A percentile compares a stretch with the other conserved stretches of the same genome.
Evolutionary conservation across 2,113 vertebrate species (phyloP).

Genomic region (Onychorhynchus coronatus): DNA sequence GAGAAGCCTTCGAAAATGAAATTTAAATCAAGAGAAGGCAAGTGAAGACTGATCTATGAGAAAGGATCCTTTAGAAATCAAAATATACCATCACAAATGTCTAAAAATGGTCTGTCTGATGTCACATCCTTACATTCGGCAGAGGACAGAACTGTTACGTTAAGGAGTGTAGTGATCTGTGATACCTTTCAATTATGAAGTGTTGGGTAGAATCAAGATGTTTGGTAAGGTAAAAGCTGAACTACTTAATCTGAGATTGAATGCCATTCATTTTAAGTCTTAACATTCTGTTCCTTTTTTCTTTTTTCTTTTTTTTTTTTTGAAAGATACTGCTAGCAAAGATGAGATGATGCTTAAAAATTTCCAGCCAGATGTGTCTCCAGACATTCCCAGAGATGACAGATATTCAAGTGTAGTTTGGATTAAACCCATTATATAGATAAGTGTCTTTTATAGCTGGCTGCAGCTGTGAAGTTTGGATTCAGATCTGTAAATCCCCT

Average conservation of each 20-base stretch:
- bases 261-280: background rate
- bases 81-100: background rate
- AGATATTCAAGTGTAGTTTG: background rate
- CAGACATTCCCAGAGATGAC: background rate
- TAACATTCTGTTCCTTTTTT: background rate
- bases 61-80: background rate
- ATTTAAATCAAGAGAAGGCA: background rate
- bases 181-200: background rate
- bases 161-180: background rate
- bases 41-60: background rate
- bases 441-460: conserved; percentile 21
- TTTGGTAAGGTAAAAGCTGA: background rate
- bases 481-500: conserved; percentile 35
- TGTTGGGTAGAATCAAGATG: background rate
- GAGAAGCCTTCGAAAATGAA: background rate
- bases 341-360: background rate
- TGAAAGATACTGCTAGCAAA: background rate
- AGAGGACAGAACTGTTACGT: background rate
- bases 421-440: background rate
- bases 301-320: background rate
- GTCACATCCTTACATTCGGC: background rate
- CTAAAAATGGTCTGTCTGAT: background rate
- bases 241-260: background rate
- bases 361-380: background rate
- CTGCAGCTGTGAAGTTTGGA: conserved; percentile 51